Percentiles rank a stretch among this genome's conserved stretches.
Evolutionary conservation across 2,888 invertebrate genomes (phyloP).

Genomic region (Leptogaster cylindrica): DNA sequence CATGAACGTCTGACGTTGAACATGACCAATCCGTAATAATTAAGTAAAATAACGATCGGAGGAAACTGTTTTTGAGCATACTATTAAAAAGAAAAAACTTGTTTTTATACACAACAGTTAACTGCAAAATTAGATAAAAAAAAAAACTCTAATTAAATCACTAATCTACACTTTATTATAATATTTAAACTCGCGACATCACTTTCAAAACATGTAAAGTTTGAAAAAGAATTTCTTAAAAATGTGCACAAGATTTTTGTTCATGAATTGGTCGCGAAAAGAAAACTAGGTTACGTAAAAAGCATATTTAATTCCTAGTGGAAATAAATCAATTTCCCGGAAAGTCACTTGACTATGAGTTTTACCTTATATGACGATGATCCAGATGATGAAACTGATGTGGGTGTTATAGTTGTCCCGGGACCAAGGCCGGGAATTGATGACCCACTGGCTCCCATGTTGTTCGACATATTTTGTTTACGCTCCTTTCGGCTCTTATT

Average conservation of each 20-base stretch:
- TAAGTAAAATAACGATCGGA: no score
- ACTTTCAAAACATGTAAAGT: neutral
- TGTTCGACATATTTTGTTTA: constrained; percentile 58
- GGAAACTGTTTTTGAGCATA: no score
- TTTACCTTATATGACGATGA: constrained; percentile 57
- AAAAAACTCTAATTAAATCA: no score
- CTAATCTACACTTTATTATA: no score
- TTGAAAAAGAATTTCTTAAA: neutral
- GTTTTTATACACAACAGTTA: no score
- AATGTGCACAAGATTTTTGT: no score
- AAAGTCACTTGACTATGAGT: neutral
- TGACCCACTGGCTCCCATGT: constrained; percentile 54
- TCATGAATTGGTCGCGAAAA: neutral
- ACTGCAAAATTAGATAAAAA: no score
- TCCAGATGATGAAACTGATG: constrained; percentile 52
- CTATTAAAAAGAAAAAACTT: no score
- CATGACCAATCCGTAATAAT: no score
- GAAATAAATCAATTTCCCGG: neutral
- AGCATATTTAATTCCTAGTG: neutral
- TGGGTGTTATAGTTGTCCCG: constrained; percentile 57
- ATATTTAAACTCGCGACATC: no score
- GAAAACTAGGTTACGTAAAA: neutral
- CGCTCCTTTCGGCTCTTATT: constrained; percentile 59
- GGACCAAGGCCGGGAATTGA: constrained; percentile 58
- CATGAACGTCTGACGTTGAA: no score